Base-by-base conservation (phyloP, 2,888 invertebrate genomes). In the Polia nebulosa region DNA sequence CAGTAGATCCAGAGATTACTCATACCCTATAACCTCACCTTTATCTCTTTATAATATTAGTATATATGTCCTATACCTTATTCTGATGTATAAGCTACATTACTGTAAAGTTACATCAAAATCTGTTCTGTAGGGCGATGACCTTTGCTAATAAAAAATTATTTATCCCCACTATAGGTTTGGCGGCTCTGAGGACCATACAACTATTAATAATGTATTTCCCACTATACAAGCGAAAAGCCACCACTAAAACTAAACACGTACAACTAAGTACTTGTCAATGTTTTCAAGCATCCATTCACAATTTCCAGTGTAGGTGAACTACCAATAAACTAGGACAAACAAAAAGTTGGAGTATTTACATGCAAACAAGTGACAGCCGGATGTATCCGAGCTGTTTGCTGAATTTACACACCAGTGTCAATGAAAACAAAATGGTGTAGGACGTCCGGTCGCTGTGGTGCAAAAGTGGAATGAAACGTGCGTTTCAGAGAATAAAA, bases 391-490 rank as follows among this genome's bases (percentile, higher is more conserved):
- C 47, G 53, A 47, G 47, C 52, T 69, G 70, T 76, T 60, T 47
- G 60, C 51, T 57, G 41, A 62, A 74, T 74, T 75, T 61, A 61
- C 53, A 52, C 45, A 22, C 36, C 36, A 58, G 56, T 76, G 57
- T 53, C 61, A 76, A 69, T 76, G 41, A 29, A 76, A 69, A 76
- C 45, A 61, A 60, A 47, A 76, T 51, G 47, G 29, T 53, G 52
- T 29, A 32, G 58, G 36, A 58, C 61, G 61, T 76, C 53, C 76
- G 53, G 61, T 27, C 36, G 47, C 51, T 11, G 49, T 55, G 25
- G 55, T n/a, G 25, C 17, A 44, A 73, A 45, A 51, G 34, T 51
- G 25, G 41, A 22, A 20, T 64, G 13, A 20, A 49, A 45, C n/a
- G 20, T 49, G 27, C 15, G n/a, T n/a, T 22, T 60, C 1, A 22